Base-by-base conservation (phyloP, 2,797 vertebrate genomes). In the Poecilia picta region DNA sequence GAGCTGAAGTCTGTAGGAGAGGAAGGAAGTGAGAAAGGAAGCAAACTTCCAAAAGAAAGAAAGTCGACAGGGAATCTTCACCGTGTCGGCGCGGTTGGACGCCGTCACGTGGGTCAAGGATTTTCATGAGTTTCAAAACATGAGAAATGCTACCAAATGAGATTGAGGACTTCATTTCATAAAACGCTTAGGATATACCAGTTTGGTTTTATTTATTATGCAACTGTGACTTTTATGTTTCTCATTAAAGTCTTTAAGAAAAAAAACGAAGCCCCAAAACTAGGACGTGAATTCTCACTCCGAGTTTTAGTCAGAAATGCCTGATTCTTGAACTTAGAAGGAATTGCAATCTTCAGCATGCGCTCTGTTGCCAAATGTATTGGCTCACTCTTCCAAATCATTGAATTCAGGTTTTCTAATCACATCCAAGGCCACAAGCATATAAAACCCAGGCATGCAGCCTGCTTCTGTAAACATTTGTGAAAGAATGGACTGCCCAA, bases 1-100 rank as follows among this genome's bases (percentile, higher is more conserved):
- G 75, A 89, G 81, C 68, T 81, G 72, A 87, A 82, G 91, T 71
- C 59, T 85, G 84, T 66, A 88, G 90, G 83, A 76, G 87, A 89
- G 90, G 88, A 88, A 93, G 90, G 91, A 94, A 91, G 93, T 90
- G 94, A 93, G 88, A 53, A 5, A 88, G 85, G 74, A 85, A 90
- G 85, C 79, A 86, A 88, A 72, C 76, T 75, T 71, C 41, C 25
- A 71, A 71, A 70, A 74, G 76, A 82, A 83, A 83, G 45, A 87
- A 86, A 89, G 91, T 89, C 87, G 89, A 85, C 80, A 90, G 86
- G n/a, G 86, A 87, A 74, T 85, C 86, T 85, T 89, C 87, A 79
- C 66, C 90, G 88, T 84, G 83, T 88, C 79, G 12, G 47, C 18
- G 76, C 72, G 1, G 20, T 85, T 75, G 85, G 74, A 3, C 73